Percentiles rank a stretch among this genome's conserved stretches.
phyloP scores from a whole-genome alignment of 2,797 vertebrate genomes.

The Chloroceryle inda region DNA sequence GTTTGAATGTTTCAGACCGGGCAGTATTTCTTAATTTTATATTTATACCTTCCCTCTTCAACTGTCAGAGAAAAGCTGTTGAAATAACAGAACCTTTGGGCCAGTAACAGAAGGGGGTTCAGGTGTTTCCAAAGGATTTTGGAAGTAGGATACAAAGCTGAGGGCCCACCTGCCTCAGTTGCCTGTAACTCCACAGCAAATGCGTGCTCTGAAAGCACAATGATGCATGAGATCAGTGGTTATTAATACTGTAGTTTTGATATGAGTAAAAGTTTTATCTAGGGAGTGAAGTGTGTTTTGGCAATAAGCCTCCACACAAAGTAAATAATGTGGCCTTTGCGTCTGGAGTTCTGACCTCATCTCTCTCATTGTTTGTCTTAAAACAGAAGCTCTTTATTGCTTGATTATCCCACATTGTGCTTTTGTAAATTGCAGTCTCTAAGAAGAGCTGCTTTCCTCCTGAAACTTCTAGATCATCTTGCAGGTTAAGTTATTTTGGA shows the following conservation, averaged over 20 bases:
- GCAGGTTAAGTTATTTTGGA: background rate
- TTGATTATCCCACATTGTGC: background rate
- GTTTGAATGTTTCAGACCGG: background rate
- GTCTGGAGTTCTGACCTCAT: background rate
- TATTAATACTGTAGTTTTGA: background rate
- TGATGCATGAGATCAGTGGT: background rate
- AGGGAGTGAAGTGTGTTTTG: conserved; percentile 18
- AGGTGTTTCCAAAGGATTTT: background rate
- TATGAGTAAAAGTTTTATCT: conserved; percentile 10
- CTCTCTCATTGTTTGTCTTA: conserved; percentile 2
- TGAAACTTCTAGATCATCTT: background rate
- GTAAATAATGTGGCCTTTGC: background rate
- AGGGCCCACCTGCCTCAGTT: background rate
- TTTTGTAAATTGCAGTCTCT: background rate
- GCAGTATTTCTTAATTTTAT: background rate
- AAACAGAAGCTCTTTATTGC: conserved; percentile 9
- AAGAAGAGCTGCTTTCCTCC: background rate
- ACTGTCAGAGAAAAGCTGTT: background rate
- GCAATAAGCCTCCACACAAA: background rate
- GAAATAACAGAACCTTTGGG: background rate
- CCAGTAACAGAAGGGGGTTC: background rate
- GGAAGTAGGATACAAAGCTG: background rate
- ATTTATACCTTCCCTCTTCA: background rate
- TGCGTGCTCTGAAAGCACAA: background rate
- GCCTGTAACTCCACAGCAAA: background rate